A percentile compares a stretch with the other conserved stretches of the same genome.
Conservation (phyloP, 2,113 vertebrate species). For the Suricata suricatta region DNA sequence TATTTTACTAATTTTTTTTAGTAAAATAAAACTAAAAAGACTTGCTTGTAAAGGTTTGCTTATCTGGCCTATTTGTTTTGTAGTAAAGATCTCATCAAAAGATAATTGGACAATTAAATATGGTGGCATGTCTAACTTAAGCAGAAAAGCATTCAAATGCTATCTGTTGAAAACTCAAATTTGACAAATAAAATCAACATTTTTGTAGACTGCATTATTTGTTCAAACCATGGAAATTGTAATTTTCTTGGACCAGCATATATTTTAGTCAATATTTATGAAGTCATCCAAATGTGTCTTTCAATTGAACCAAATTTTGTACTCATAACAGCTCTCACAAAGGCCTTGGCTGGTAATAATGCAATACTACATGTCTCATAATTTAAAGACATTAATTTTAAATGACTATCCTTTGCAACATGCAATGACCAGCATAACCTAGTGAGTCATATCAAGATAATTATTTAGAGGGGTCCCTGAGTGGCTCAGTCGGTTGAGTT, state of each 20-base stretch:
- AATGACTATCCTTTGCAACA: not conserved
- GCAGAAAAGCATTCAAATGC: not conserved
- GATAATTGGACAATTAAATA: conserved; percentile 14
- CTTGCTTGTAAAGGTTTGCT: conserved; percentile 12
- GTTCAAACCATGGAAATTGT: not conserved
- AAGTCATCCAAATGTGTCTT: not conserved
- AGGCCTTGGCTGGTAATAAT: not conserved
- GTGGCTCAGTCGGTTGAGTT: too few relatives aligned
- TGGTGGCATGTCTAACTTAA: not conserved
- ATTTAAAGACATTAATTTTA: conserved; percentile 30
- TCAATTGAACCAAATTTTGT: not conserved
- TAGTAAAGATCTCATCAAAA: conserved; percentile 23
- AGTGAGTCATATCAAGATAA: not conserved
- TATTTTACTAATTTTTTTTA: not conserved
- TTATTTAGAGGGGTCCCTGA: not conserved
- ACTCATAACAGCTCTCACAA: not conserved
- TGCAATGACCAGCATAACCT: not conserved
- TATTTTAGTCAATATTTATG: conserved; percentile 54
- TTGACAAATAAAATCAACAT: not conserved
- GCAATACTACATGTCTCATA: not conserved
- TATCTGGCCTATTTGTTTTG: not conserved
- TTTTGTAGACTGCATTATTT: conserved; percentile 31
- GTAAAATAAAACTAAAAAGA: conserved; percentile 45
- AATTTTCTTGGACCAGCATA: conserved; percentile 34
- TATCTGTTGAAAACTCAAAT: conserved; percentile 30